Conservation (phyloP, 2,888 invertebrate species). For the Eupithecia insigniata region DNA sequence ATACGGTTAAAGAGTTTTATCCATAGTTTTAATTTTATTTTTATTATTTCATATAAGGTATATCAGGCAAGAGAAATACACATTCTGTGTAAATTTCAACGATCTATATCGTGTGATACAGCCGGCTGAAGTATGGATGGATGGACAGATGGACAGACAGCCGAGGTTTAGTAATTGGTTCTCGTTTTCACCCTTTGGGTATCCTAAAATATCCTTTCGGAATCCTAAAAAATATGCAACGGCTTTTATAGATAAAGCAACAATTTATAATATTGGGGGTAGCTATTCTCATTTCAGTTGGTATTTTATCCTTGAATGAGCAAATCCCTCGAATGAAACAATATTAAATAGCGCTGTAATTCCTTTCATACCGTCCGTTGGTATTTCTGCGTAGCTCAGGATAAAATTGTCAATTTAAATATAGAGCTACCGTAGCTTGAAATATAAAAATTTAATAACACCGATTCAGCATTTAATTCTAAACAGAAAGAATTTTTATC, state of each 20-base stretch:
- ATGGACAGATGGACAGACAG: no score
- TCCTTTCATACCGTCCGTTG: conserved; percentile 50
- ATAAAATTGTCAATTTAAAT: conserved; percentile 44
- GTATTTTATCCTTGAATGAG: background rate
- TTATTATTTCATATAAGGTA: no score
- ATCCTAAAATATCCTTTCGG: no score
- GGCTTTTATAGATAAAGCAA: background rate
- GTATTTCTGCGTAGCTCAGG: conserved; percentile 53
- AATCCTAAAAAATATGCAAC: background rate
- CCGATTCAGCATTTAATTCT: conserved; percentile 35
- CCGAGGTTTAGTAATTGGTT: no score
- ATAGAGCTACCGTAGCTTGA: conserved; percentile 41
- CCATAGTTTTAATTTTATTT: no score
- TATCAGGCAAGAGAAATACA: no score
- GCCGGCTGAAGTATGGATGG: no score
- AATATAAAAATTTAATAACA: conserved; percentile 54
- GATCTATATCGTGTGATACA: no score
- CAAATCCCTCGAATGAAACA: conserved; percentile 8
- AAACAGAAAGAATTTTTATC: background rate
- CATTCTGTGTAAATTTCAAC: no score
- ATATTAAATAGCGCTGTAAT: conserved; percentile 72
- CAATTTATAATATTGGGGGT: conserved; percentile 9
- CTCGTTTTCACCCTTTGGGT: no score
- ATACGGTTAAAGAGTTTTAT: no score
- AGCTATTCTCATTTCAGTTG: conserved; percentile 5